Conservation (phyloP, 2,797 vertebrate genomes). For the Leontocebus nigricollis region DNA sequence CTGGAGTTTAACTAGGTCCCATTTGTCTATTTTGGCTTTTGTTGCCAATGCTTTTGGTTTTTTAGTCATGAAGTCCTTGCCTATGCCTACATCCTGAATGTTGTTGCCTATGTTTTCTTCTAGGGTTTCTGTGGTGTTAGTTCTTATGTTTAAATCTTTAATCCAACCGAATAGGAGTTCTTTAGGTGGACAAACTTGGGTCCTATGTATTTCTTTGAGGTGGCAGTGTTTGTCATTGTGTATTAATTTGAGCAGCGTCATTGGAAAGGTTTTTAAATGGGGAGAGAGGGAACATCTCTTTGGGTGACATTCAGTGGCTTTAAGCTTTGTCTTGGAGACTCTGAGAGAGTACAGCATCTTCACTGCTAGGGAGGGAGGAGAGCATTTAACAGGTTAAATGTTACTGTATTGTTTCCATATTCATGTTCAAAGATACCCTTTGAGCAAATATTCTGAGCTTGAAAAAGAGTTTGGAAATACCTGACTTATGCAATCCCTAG, state of each 20-base stretch:
- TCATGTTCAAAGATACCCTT: not conserved
- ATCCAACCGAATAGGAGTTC: not conserved
- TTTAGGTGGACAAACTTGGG: not conserved
- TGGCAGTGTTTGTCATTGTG: not conserved
- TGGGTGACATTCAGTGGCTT: not conserved
- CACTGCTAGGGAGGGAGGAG: not conserved
- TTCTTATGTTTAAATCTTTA: too few relatives aligned
- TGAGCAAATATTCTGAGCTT: not conserved
- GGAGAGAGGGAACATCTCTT: not conserved
- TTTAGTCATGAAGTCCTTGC: too few relatives aligned
- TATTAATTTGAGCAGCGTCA: not conserved
- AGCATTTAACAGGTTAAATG: not conserved
- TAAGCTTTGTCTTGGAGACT: not conserved
- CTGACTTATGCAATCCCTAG: not conserved
- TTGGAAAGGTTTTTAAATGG: not conserved
- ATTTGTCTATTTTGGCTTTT: too few relatives aligned
- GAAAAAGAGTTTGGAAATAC: not conserved
- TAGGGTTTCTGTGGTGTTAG: too few relatives aligned
- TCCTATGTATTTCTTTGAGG: not conserved
- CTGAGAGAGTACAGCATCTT: not conserved
- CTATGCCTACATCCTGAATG: too few relatives aligned
- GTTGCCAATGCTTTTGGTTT: too few relatives aligned
- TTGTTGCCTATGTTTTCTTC: too few relatives aligned
- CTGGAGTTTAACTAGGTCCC: too few relatives aligned
- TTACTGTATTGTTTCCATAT: not conserved